Evolutionary conservation across 2,888 invertebrate genomes (phyloP), one percentile per base, ranked within the genome.

Genomic region (Archips crataeganus): DNA sequence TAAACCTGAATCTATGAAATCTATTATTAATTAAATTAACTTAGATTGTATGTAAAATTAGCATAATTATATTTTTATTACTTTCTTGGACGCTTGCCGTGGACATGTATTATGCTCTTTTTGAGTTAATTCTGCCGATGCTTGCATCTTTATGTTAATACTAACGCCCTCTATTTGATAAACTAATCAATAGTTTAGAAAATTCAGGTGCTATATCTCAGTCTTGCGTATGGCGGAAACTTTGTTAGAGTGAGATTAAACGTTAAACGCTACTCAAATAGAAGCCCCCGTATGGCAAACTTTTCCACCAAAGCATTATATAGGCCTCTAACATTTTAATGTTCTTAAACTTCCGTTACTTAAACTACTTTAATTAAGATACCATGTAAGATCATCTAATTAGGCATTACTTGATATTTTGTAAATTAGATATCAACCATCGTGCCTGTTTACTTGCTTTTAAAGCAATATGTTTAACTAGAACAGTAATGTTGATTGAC

Each of bases 361-460:
- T 49, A 65, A 54, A 36, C 13, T 65, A 61, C n/a, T 34, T 51
- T 66, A 32, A 62, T 45, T 62, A 45, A 45, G 34, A 34, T 54
- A 54, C 11, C 34, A 4, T n/a, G 42, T 65, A 42, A 66, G 71
- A n/a, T 65, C 51, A n/a, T 65, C 51, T 57, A 45, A 51, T 34
- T 34, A 47, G 61, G 6, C 49, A 32, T 47, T 32, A 67, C 34
- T 36, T 62, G n/a, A 72, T 67, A 57, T 67, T 72, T 10, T 71
- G 59, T 71, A 65, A 66, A 66, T 71, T 66, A 65, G 60, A 66
- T 71, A 72, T 62, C 62, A 57, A 39, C 68, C 73, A 63, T 68
- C 32, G 73, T 73, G 73, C 73, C 73, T 73, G 59, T 36, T 68
- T 5, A 68, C n/a, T 23, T 72, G 73, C 73, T 73, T 73, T 2